Evolutionary conservation across 2,888 invertebrate species (phyloP), one percentile per base, ranked within the genome.

Genomic region (Cataglyphis cursor): DNA sequence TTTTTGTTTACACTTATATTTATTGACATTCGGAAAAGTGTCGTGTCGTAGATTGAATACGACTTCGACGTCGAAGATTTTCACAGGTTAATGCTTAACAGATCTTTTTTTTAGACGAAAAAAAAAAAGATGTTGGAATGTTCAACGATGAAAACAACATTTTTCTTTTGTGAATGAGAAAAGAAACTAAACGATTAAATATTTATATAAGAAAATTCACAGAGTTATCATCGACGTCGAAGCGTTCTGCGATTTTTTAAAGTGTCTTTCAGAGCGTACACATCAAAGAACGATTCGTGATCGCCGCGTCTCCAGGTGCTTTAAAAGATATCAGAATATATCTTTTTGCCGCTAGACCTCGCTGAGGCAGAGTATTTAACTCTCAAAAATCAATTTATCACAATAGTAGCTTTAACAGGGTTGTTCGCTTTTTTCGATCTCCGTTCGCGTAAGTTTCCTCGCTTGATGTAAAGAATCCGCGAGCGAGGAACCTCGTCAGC

Each of bases 401-500:
- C 44, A 6, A 75, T 57, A 64, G 24, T 81, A 88, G 85, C 74
- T 88, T 84, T 68, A 75, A 85, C 51, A 81, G 64, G 65, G 74
- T 85, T 83, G 35, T 82, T 82, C 59, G 76, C 81, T 88, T 83
- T 64, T 85, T 82, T 81, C 12, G 48, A 78, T 9, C 44, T 78
- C 62, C 21, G 82, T 28, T 68, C 15, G 15, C 41, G 48, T 24
- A 59, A 57, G 35, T 41, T 68, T 59, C 15, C 38, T 59, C 57
- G 65, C 21, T 66, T 28, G 68, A 21, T 8, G n/a, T 31, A 21
- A 21, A 8, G 12, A 41, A 38, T 35, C 6, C 21, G 12, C 28
- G 24, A 44, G 24, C 61, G 74, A 59, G 74, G 9, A 44, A 62
- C 31, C 35, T 70, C 59, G 18, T n/a, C 6, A 35, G 24, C 28